phyloP scores from a whole-genome alignment of 2,888 invertebrate species.

The Spodoptera littoralis region DNA sequence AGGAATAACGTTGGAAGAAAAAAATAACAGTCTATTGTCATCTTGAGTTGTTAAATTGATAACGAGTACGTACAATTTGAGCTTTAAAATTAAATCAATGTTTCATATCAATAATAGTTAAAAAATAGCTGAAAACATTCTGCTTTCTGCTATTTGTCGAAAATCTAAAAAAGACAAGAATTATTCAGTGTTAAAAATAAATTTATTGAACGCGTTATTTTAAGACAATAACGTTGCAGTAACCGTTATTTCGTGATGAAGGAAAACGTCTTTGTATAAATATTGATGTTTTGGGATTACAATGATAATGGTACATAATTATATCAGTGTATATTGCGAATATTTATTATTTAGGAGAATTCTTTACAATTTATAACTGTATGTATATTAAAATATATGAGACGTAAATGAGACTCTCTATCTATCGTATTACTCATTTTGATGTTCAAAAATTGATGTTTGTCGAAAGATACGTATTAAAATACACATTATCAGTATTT shows the following conservation, averaged over 20 bases:
- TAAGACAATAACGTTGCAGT: slow-evolving; percentile 58
- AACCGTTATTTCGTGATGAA: slow-evolving; percentile 52
- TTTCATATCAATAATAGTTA: too few relatives aligned
- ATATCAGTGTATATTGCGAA: slow-evolving; percentile 3
- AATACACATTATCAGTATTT: slow-evolving; percentile 27
- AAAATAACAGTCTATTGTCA: neutral
- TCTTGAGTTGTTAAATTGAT: slow-evolving; percentile 3
- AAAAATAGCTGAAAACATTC: too few relatives aligned
- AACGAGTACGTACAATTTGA: slow-evolving; percentile 20
- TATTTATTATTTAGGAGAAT: neutral
- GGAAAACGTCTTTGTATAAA: slow-evolving; percentile 35
- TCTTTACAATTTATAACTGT: neutral
- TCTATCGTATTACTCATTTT: slow-evolving; percentile 23
- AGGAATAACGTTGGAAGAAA: slow-evolving; percentile 15
- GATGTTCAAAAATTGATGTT: slow-evolving; percentile 1
- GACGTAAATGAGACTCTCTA: slow-evolving; percentile 20
- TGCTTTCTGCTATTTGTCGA: too few relatives aligned
- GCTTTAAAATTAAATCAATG: slow-evolving; percentile 35
- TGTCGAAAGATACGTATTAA: slow-evolving; percentile 19
- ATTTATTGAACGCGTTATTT: slow-evolving; percentile 64
- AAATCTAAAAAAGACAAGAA: slow-evolving; percentile 16
- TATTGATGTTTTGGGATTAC: slow-evolving; percentile 21
- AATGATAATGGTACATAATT: neutral
- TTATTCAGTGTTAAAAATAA: slow-evolving; percentile 69
- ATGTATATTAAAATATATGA: neutral